A percentile compares a stretch with the other conserved stretches of the same genome.
phyloP scores from a whole-genome alignment of 2,113 vertebrate species.

The Clinocottus analis region DNA sequence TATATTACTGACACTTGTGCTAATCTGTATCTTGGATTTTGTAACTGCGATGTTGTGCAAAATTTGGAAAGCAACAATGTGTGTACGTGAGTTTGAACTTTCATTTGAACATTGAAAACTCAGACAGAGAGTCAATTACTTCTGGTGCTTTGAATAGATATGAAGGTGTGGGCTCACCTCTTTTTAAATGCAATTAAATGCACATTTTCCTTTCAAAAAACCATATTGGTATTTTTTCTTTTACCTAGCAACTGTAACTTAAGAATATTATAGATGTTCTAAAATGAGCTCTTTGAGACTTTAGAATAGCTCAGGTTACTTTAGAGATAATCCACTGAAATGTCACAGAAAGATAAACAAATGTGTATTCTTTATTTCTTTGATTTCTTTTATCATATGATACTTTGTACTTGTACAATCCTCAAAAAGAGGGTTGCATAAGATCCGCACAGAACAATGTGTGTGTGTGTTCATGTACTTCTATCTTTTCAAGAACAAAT shows the following conservation, averaged over 20 bases:
- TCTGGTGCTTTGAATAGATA: background rate
- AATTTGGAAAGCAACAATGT: background rate
- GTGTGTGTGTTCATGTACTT: background rate
- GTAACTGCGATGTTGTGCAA: constrained; percentile 20
- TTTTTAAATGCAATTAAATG: background rate
- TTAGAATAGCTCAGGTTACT: too few relatives aligned
- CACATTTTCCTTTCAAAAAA: background rate
- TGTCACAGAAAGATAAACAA: background rate
- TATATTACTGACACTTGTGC: background rate
- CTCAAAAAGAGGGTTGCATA: constrained; percentile 18
- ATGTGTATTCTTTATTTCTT: background rate
- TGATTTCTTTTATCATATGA: background rate
- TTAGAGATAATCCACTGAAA: too few relatives aligned
- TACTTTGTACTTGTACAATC: background rate
- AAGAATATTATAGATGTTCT: too few relatives aligned
- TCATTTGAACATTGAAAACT: background rate
- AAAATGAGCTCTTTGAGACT: too few relatives aligned
- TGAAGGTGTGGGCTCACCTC: background rate
- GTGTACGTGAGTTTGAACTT: too few relatives aligned
- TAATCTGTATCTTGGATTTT: constrained; percentile 8
- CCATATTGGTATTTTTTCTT: background rate
- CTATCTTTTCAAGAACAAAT: background rate
- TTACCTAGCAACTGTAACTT: too few relatives aligned
- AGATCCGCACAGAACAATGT: background rate
- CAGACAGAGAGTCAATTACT: background rate